Evolutionary conservation across 2,888 invertebrate genomes (phyloP).

Genomic region (Entomobrya multifasciata): DNA sequence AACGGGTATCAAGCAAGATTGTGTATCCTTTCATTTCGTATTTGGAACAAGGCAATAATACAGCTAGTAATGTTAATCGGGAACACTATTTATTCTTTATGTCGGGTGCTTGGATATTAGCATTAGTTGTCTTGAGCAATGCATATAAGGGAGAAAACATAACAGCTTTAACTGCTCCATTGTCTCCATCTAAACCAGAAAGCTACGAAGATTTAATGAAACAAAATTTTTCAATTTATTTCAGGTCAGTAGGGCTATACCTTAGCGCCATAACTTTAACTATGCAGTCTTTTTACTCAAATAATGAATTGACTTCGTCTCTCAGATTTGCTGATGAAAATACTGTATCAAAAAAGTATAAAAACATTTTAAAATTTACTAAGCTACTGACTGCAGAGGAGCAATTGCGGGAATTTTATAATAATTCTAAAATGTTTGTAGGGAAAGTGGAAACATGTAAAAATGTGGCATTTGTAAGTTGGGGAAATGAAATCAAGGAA

Average conservation of each 20-base stretch:
- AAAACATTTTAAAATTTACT: not conserved
- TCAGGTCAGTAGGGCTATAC: not conserved
- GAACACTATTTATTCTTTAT: not conserved
- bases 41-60: slow-evolving; percentile 8
- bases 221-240: not conserved
- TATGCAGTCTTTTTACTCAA: not conserved
- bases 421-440: not conserved
- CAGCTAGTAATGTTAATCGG: not conserved
- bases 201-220: not conserved
- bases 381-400: not conserved
- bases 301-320: no score
- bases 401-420: not conserved
- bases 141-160: slow-evolving; percentile 47
- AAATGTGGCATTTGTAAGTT: not conserved
- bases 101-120: not conserved
- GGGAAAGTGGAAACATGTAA: not conserved
- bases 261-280: not conserved
- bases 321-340: not conserved
- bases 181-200: not conserved
- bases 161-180: not conserved
- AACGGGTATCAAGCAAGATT: no score
- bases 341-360: not conserved
- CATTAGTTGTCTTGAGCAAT: slow-evolving; percentile 12
- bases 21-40: no score
- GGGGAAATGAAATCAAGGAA: not conserved